Conservation (phyloP, 2,888 invertebrate species). For the Metallyticus violacea region DNA sequence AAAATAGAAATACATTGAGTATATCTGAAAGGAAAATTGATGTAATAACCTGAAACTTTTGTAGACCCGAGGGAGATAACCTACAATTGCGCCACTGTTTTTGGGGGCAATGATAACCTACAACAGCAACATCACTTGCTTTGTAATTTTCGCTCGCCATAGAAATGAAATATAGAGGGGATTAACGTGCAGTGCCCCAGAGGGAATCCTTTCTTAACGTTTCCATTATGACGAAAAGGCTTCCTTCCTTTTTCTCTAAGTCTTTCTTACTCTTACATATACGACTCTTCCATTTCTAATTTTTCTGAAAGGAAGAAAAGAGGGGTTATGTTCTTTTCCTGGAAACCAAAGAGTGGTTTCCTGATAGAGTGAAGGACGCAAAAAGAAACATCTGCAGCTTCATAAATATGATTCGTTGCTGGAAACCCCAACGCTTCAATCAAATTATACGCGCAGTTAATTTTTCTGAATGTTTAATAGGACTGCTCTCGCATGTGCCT, state of each 20-base stretch:
- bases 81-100: too few relatives aligned
- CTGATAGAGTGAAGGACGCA: background rate
- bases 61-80: too few relatives aligned
- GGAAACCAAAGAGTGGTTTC: background rate
- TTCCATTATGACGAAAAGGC: background rate
- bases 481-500: background rate
- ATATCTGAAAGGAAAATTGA: too few relatives aligned
- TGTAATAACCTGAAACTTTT: too few relatives aligned
- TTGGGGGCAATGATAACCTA: background rate
- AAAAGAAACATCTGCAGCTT: background rate
- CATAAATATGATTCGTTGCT: background rate
- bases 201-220: background rate
- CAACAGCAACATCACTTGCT: background rate
- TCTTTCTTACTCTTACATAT: background rate
- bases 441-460: background rate
- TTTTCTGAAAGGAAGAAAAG: background rate
- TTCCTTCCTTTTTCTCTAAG: background rate
- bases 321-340: background rate
- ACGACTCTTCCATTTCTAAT: background rate
- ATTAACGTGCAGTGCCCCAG: background rate
- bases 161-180: background rate
- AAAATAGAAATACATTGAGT: too few relatives aligned
- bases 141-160: background rate
- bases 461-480: background rate
- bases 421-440: background rate